phyloP scores from a whole-genome alignment of 2,113 vertebrate species.

The Carettochelys insculpta region DNA sequence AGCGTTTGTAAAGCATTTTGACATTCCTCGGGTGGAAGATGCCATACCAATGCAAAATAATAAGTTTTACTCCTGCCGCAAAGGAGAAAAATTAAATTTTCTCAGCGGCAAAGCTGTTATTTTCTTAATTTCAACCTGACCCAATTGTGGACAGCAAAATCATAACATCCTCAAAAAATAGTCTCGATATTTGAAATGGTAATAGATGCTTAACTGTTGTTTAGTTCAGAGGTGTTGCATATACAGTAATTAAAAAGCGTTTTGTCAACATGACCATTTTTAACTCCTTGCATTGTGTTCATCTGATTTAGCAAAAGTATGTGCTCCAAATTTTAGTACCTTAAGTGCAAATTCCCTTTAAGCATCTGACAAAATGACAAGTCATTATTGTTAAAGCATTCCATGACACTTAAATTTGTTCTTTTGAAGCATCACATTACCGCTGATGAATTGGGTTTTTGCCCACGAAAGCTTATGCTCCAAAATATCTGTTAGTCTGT shows the following conservation, averaged over 20 bases:
- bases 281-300: background rate
- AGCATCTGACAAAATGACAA: background rate
- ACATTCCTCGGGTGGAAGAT: background rate
- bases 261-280: background rate
- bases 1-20: background rate
- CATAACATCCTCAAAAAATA: background rate
- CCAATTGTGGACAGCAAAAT: background rate
- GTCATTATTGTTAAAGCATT: background rate
- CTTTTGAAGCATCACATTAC: background rate
- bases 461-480: too few relatives aligned
- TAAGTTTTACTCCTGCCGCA: background rate
- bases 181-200: background rate
- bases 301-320: background rate
- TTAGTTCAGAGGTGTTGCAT: background rate
- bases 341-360: background rate
- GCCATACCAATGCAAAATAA: background rate
- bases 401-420: background rate
- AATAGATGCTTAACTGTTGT: background rate
- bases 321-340: accelerated
- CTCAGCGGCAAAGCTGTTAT: background rate
- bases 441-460: too few relatives aligned
- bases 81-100: background rate
- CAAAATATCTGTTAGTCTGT: too few relatives aligned
- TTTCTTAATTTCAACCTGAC: background rate
- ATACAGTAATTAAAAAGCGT: accelerated